Base-by-base conservation (phyloP, 1,140 invertebrate genomes). In the Phocides pigmalion region DNA sequence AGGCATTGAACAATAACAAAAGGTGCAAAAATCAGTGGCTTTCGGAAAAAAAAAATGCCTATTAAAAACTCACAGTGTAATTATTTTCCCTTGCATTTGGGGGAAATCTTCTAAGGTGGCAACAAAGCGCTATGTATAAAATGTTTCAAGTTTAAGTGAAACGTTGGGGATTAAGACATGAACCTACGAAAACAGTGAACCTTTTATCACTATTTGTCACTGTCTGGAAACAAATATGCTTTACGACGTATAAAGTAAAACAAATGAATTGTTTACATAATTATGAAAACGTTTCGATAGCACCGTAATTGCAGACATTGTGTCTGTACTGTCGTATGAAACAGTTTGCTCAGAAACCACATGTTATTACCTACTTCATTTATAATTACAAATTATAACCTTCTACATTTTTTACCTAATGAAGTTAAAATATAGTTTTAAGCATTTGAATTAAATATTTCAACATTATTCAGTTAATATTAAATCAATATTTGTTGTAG, bases 281-380 rank as follows among this genome's bases (percentile, higher is more conserved):
- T 14, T 49, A 49, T 25, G n/a, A 49, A 28, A 14, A 15, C 15
- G 22, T 14, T 12, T 11, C 15, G 49, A 35, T 46, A 12, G 9
- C 14, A 62, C 28, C n/a, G 49, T 64, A 68, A 62, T 58, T 68
- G 65, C 58, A 67, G 65, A 67, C 65, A 56, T 54, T 39, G 58
- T 53, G 65, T 41, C 65, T 61, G 50, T 28, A 25, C 25, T 0
- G 20, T 11, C 6, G 17, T 51, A 22, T 35, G 32, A 35, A 35
- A 41, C 15, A 42, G 12, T 54, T n/a, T 22, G 20, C 11, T 35
- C 14, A 37, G 8, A 17, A 39, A 19, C 28, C 37, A 12, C n/a
- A 35, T 35, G 32, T 35, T 35, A 35, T n/a, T 35, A n/a, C 11
- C 32, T 35, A 8, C 14, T 51, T 25, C 22, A 22, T n/a, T 25